phyloP scores from a whole-genome alignment of 2,888 invertebrate genomes.

The Barypeithes pellucidus region DNA sequence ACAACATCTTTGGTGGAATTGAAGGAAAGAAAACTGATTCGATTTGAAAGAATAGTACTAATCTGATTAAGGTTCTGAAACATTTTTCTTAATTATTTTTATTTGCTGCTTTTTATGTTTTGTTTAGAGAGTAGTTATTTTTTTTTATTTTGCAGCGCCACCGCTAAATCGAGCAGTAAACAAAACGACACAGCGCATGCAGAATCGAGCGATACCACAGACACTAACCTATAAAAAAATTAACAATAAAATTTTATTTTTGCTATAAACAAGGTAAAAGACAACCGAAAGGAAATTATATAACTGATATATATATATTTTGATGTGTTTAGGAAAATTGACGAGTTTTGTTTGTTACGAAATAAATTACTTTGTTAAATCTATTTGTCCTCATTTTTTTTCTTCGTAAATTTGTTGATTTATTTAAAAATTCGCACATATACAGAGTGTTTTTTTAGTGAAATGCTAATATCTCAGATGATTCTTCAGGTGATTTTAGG shows the following conservation, averaged over 20 bases:
- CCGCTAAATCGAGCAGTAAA: slow-evolving; percentile 4
- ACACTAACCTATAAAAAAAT: slow-evolving; percentile 35
- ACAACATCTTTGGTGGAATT: too few relatives aligned
- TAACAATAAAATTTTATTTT: not conserved
- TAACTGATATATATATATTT: slow-evolving; percentile 17
- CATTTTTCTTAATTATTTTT: slow-evolving; percentile 24
- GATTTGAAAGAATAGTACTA: too few relatives aligned
- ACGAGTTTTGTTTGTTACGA: slow-evolving; percentile 2
- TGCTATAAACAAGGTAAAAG: not conserved
- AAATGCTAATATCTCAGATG: too few relatives aligned
- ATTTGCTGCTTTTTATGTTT: slow-evolving; percentile 30
- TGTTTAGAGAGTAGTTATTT: slow-evolving; percentile 27
- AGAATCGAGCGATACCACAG: slow-evolving; percentile 4
- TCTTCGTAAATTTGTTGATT: not conserved
- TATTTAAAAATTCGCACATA: too few relatives aligned
- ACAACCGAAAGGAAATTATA: not conserved
- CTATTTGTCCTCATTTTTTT: too few relatives aligned
- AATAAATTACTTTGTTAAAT: not conserved
- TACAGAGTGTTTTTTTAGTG: too few relatives aligned
- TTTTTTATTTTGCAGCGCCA: slow-evolving; percentile 43
- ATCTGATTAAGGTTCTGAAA: slow-evolving; percentile 19
- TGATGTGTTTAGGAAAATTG: not conserved
- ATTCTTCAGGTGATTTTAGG: too few relatives aligned
- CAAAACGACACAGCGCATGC: slow-evolving; percentile 23
- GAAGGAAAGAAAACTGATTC: too few relatives aligned